Percentiles rank a stretch among this genome's conserved stretches.
These are phyloP conservation scores for Eristalis pertinax DNA, from an alignment of 2,888 invertebrate species.

Conservation along the genomic window DNA sequence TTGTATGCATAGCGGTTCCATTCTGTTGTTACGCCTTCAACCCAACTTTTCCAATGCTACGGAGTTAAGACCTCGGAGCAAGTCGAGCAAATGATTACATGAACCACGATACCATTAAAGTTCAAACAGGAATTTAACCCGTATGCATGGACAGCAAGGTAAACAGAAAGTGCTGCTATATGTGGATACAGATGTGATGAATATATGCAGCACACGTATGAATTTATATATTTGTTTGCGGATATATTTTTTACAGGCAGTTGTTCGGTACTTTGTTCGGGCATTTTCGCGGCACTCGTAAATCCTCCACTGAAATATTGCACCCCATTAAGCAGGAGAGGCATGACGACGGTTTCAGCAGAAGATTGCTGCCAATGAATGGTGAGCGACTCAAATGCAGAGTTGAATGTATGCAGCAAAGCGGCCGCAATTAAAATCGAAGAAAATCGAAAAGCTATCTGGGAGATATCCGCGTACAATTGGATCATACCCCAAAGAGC, in stretches of 20 bases:
- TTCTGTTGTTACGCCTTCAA: constrained; percentile 9
- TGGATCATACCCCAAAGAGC: constrained; percentile 29
- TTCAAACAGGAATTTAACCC: neutral
- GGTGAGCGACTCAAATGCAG: constrained; percentile 13
- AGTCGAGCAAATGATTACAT: neutral
- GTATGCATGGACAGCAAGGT: neutral
- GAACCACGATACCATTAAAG: neutral
- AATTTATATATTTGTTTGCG: neutral
- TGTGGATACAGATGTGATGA: neutral
- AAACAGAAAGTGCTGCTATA: neutral
- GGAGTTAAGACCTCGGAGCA: neutral
- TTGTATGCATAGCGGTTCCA: neutral
- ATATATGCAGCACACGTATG: neutral
- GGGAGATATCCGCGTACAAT: constrained; percentile 17
- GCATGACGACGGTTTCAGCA: neutral
- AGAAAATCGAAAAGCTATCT: constrained; percentile 47
- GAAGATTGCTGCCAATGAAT: neutral
- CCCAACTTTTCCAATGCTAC: neutral
- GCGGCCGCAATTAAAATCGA: constrained; percentile 38
- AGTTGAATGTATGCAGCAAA: constrained; percentile 3
- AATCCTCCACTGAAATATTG: constrained; percentile 55
- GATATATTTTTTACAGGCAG: neutral
- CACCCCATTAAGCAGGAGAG: constrained; percentile 32
- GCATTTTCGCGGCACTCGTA: constrained; percentile 44
- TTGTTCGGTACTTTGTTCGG: neutral